Conservation (phyloP, 2,888 invertebrate genomes). For the Trichopria drosophilae region DNA sequence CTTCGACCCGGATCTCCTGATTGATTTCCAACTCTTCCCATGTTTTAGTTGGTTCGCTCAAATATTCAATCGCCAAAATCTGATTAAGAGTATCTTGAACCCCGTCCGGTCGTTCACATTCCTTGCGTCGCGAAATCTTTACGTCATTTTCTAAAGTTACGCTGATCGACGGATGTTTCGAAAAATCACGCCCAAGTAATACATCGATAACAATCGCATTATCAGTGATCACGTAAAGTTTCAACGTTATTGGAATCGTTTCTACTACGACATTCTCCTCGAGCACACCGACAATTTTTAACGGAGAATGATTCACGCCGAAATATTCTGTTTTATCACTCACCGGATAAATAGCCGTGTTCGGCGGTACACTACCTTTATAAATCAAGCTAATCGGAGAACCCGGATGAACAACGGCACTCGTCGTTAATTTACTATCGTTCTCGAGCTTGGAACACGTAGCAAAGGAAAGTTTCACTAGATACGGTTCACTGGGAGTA, state of each 20-base stretch:
- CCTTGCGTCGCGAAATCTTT: too few relatives aligned
- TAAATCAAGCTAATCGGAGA: slow-evolving; percentile 17
- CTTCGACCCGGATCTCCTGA: slow-evolving; percentile 15
- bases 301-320: slow-evolving; percentile 5
- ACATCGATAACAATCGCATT: neutral
- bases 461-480: neutral
- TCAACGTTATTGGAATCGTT: neutral
- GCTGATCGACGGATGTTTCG: neutral
- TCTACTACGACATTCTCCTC: neutral
- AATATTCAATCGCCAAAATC: too few relatives aligned
- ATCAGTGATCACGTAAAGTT: neutral
- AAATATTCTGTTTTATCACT: neutral
- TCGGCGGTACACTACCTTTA: slow-evolving; percentile 1
- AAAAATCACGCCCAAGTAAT: slow-evolving; percentile 14
- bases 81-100: too few relatives aligned
- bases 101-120: too few relatives aligned
- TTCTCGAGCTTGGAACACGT: neutral
- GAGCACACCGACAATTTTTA: slow-evolving; percentile 1
- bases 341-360: neutral
- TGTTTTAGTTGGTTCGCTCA: slow-evolving; percentile 27
- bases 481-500: neutral
- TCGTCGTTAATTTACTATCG: neutral
- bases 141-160: neutral
- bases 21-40: slow-evolving; percentile 32
- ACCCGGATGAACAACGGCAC: slow-evolving; percentile 11